Evolutionary conservation across 2,113 vertebrate genomes (phyloP).

Genomic region (Pseudonaja textilis): DNA sequence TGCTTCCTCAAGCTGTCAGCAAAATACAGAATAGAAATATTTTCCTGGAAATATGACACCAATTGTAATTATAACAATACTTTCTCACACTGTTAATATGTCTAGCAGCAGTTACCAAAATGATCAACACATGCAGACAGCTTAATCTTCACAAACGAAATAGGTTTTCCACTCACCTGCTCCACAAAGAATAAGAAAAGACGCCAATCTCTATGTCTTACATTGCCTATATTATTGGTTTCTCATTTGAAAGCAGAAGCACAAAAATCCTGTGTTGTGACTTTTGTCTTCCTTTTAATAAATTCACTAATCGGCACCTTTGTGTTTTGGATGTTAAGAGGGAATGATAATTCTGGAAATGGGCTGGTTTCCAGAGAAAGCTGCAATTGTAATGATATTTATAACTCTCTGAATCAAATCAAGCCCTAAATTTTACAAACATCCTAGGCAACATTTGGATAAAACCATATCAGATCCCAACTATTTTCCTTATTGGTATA

Average conservation of each 20-base stretch:
- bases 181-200: background rate
- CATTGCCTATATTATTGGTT: background rate
- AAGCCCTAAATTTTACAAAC: background rate
- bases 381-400: slow-evolving; percentile 2
- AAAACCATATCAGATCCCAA: background rate
- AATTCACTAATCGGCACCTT: background rate
- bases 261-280: background rate
- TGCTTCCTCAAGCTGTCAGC: background rate
- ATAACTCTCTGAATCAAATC: slow-evolving; percentile 16
- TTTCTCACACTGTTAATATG: background rate
- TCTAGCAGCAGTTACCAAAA: background rate
- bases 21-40: slow-evolving; percentile 9
- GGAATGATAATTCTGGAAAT: background rate
- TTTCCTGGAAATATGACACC: slow-evolving; percentile 42
- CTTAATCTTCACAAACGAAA: background rate
- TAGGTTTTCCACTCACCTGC: background rate
- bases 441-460: background rate
- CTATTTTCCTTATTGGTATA: background rate
- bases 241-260: background rate
- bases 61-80: background rate
- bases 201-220: background rate
- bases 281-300: background rate
- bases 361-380: background rate
- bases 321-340: background rate
- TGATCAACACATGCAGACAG: background rate